These are phyloP conservation scores for Falco rusticolus DNA, from an alignment of 2,797 vertebrate genomes.

Conservation along the genomic window DNA sequence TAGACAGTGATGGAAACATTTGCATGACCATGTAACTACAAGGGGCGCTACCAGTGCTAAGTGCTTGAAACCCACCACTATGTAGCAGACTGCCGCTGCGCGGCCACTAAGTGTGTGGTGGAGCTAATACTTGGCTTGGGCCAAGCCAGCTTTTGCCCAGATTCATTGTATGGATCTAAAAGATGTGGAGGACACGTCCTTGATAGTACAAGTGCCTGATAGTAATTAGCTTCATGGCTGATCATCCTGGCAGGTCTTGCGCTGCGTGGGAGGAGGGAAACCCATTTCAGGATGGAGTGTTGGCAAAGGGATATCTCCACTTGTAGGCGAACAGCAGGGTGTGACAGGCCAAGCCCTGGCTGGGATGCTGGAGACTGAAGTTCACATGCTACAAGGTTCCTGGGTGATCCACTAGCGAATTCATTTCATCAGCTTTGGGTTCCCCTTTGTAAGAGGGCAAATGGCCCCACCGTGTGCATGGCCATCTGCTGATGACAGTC, in stretches of 20 bases:
- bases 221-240: not conserved
- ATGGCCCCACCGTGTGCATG: fast-evolving
- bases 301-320: not conserved
- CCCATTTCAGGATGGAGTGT: not conserved
- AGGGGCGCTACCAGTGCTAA: not conserved
- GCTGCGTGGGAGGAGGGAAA: not conserved
- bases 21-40: not conserved
- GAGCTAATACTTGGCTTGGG: not conserved
- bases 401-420: not conserved
- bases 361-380: not conserved
- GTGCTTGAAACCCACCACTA: not conserved
- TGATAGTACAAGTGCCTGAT: not conserved
- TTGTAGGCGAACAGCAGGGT: not conserved
- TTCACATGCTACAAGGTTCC: not conserved
- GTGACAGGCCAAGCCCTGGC: not conserved
- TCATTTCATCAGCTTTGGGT: not conserved
- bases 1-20: not conserved
- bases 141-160: not conserved
- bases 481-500: not conserved
- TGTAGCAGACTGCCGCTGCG: fast-evolving
- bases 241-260: not conserved
- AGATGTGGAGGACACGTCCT: not conserved
- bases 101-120: not conserved
- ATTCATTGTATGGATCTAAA: not conserved
- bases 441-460: not conserved